Percentiles rank a stretch among this genome's conserved stretches.
These are phyloP conservation scores for Zosterops borbonicus DNA, from an alignment of 2,113 vertebrate genomes.

Conservation along the genomic window DNA sequence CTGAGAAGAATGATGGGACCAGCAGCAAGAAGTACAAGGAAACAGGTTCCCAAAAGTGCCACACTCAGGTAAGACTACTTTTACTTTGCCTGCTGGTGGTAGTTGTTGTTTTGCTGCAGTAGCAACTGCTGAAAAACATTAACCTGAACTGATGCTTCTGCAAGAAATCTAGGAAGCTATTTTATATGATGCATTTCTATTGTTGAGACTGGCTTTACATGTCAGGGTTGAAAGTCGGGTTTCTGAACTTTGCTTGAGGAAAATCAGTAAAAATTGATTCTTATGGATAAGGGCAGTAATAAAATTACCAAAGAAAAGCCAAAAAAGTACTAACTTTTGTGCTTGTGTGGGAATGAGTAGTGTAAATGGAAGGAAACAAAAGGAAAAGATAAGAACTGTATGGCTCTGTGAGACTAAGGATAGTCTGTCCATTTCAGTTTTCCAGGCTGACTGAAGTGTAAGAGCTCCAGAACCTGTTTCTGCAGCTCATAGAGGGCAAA, in stretches of 20 bases:
- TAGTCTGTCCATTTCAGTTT: background rate
- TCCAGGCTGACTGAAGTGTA: background rate
- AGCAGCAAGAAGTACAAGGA: background rate
- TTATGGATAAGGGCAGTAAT: background rate
- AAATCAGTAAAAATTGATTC: background rate
- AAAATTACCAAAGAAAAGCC: background rate
- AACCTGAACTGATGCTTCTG: background rate
- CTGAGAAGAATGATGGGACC: background rate
- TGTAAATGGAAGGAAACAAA: background rate
- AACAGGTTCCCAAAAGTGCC: background rate
- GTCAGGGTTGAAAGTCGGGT: background rate
- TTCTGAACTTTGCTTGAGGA: background rate
- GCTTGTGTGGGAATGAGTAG: background rate
- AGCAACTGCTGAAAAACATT: background rate
- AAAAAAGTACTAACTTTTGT: background rate
- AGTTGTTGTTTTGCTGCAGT: background rate
- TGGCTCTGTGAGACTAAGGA: background rate
- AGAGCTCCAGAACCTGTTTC: background rate
- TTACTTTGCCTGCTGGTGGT: background rate
- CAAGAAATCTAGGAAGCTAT: background rate
- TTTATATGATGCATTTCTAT: background rate
- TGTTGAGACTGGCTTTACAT: background rate
- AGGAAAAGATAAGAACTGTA: background rate
- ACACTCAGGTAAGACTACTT: background rate
- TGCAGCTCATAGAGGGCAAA: background rate